Evolutionary conservation across 2,888 invertebrate species (phyloP).

Genomic region (Hypercompe scribonia): DNA sequence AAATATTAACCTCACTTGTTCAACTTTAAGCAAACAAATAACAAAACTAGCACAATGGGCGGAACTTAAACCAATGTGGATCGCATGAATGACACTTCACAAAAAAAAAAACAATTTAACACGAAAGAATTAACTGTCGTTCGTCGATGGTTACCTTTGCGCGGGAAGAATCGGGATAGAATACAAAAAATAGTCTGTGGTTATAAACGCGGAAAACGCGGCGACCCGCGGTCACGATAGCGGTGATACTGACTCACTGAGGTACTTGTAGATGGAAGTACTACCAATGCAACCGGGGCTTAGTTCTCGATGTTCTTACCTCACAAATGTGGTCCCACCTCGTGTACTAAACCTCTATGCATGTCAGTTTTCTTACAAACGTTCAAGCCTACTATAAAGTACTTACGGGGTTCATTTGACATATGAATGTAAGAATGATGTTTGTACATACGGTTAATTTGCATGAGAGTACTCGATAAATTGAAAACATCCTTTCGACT

Average conservation of each 20-base stretch:
- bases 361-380: slow-evolving; percentile 19
- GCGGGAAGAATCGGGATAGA: slow-evolving; percentile 68
- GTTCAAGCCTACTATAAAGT: slow-evolving; percentile 6
- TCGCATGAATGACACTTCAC: slow-evolving; percentile 45
- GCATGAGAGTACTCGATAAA: slow-evolving; percentile 6
- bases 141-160: slow-evolving; percentile 66
- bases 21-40: slow-evolving; percentile 61
- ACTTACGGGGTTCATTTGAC: slow-evolving; percentile 9
- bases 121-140: slow-evolving; percentile 41
- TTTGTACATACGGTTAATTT: slow-evolving; percentile 37
- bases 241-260: slow-evolving; percentile 39
- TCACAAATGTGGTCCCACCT: slow-evolving; percentile 33
- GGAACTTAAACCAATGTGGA: slow-evolving; percentile 40
- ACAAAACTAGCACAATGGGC: slow-evolving; percentile 56
- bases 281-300: slow-evolving; percentile 28
- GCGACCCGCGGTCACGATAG: slow-evolving; percentile 62
- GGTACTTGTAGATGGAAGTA: slow-evolving; percentile 63
- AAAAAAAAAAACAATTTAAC: slow-evolving; percentile 34
- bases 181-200: slow-evolving; percentile 62
- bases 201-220: slow-evolving; percentile 70
- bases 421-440: slow-evolving; percentile 20
- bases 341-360: slow-evolving; percentile 47
- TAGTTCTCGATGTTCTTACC: slow-evolving; percentile 26
- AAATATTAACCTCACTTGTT: slow-evolving; percentile 48
- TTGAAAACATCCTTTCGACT: not conserved